phyloP scores from a whole-genome alignment of 2,797 vertebrate genomes.

The Anguilla anguilla region DNA sequence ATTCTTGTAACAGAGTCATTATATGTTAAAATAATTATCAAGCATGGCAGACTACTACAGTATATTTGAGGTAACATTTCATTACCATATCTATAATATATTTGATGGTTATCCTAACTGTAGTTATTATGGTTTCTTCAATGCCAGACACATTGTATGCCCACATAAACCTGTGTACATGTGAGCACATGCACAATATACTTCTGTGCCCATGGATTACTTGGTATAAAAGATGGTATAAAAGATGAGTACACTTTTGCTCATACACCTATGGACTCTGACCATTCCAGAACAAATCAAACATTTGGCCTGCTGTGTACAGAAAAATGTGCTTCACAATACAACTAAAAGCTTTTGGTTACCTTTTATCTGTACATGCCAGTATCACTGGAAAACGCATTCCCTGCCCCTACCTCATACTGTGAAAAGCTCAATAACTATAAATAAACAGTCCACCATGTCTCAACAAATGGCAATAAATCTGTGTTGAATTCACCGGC shows the following conservation, averaged over 20 bases:
- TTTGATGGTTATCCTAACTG: too few species aligned
- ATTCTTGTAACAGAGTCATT: background rate
- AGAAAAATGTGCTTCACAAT: background rate
- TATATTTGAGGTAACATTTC: too few species aligned
- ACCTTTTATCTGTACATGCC: slow-evolving; percentile 29
- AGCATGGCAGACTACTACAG: background rate
- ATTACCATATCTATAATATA: too few species aligned
- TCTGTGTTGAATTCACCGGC: slow-evolving; percentile 36
- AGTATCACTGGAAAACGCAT: background rate
- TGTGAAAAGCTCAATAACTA: slow-evolving; percentile 39
- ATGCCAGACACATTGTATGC: background rate
- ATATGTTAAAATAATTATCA: background rate
- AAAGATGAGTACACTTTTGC: background rate
- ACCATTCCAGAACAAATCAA: background rate
- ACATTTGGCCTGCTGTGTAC: background rate
- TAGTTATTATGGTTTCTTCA: too few species aligned
- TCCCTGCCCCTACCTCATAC: background rate
- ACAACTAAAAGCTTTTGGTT: slow-evolving; percentile 34
- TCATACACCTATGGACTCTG: background rate
- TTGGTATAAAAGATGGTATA: background rate
- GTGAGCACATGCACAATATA: background rate
- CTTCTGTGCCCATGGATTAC: background rate
- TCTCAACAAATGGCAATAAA: slow-evolving; percentile 35
- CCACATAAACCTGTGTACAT: too few species aligned
- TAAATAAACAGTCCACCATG: slow-evolving; percentile 7